These are phyloP conservation scores for Rattus rattus DNA, from an alignment of 2,113 vertebrate genomes.

Conservation along the genomic window DNA sequence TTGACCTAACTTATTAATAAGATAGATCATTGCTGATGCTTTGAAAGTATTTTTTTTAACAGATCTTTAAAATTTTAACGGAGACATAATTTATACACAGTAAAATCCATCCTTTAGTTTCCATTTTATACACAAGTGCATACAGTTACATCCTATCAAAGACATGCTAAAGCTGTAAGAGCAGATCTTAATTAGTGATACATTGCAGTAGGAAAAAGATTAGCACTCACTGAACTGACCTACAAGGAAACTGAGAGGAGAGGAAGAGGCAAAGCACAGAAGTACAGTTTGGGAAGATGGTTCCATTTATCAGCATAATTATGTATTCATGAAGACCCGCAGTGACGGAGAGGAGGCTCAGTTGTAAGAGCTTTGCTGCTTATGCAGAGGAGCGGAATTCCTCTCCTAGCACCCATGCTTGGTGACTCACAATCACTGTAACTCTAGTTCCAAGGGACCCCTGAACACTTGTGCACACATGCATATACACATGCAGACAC, in stretches of 20 bases:
- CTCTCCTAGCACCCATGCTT: neutral
- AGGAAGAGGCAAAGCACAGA: neutral
- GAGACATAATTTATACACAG: neutral
- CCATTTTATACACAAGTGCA: neutral
- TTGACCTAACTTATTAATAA: neutral
- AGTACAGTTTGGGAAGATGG: neutral
- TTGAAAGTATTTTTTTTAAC: neutral
- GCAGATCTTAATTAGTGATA: slow-evolving; percentile 38
- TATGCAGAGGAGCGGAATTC: neutral
- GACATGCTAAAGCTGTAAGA: slow-evolving; percentile 19
- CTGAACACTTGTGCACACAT: neutral
- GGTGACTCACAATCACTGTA: neutral
- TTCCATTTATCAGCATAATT: neutral
- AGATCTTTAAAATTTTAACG: neutral
- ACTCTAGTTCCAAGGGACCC: neutral
- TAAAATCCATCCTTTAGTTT: slow-evolving; percentile 23
- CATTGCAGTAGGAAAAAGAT: neutral
- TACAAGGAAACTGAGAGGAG: neutral
- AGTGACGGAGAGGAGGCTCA: neutral
- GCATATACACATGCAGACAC: neutral
- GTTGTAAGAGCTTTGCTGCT: neutral
- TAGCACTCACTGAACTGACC: neutral
- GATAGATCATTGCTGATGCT: neutral
- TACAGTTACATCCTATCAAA: neutral
- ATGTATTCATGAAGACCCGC: neutral